Evolutionary conservation across 64 coral and sea anemone species (phyloP).

Genomic region (Montipora foliosa): DNA sequence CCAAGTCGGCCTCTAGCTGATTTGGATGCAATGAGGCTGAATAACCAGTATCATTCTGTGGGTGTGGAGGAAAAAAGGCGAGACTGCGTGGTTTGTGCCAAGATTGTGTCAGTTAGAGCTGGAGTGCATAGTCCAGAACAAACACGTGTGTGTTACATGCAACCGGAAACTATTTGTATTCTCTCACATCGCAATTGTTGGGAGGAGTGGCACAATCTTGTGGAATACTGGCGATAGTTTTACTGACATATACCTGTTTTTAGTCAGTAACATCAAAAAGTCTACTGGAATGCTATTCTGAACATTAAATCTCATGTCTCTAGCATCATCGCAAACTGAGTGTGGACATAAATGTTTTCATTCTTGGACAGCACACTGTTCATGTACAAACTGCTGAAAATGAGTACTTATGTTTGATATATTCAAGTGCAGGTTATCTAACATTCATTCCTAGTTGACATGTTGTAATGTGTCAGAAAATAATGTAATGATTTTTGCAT

Average conservation of each 20-base stretch:
- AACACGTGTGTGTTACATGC: conserved; percentile 35
- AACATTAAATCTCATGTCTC: too few relatives aligned
- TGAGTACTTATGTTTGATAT: not conserved
- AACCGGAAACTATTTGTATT: conserved; percentile 34
- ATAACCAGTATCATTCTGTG: conserved; percentile 28
- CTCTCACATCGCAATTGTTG: conserved; percentile 63
- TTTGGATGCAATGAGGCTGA: conserved; percentile 44
- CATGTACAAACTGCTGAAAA: not conserved
- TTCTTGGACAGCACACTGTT: too few relatives aligned
- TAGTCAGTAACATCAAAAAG: not conserved
- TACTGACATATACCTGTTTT: not conserved
- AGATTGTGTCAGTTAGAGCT: conserved; percentile 29
- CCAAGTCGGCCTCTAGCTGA: conserved; percentile 21
- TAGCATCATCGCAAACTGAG: too few relatives aligned
- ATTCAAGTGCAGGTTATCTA: not conserved
- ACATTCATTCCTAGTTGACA: not conserved
- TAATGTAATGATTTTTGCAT: not conserved
- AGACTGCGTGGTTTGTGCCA: conserved; percentile 70
- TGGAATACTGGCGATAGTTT: conserved; percentile 50
- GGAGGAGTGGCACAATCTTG: conserved; percentile 61
- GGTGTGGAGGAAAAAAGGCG: conserved; percentile 28
- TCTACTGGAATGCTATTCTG: too few relatives aligned
- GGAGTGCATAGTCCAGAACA: conserved; percentile 38
- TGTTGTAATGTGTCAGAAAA: not conserved
- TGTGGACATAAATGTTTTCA: too few relatives aligned